Evolutionary conservation across 2,113 vertebrate genomes (phyloP).

Genomic region (Ptychochromis oligacanthus): DNA sequence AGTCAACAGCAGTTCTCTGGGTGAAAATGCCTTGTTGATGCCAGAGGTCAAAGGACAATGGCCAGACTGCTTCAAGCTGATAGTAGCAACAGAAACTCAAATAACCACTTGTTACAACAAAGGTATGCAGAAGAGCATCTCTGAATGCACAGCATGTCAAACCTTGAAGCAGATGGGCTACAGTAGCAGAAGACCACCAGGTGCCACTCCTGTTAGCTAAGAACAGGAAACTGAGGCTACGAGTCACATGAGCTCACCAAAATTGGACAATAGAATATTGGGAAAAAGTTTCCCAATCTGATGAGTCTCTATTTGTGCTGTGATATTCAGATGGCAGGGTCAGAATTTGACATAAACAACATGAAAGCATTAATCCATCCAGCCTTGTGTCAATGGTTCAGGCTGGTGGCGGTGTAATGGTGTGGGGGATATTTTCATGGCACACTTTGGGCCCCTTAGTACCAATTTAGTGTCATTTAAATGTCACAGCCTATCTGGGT

Average conservation of each 20-base stretch:
- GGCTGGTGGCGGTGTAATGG: background rate
- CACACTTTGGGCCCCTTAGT: background rate
- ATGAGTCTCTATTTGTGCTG: background rate
- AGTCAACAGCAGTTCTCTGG: rapidly evolving
- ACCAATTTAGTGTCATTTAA: background rate
- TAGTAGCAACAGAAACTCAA: background rate
- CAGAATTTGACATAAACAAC: too few species aligned
- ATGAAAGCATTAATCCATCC: background rate
- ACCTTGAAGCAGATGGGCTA: background rate
- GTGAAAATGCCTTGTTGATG: background rate
- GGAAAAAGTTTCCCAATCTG: background rate
- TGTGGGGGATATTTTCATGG: background rate
- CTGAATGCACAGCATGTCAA: background rate
- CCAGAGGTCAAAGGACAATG: background rate
- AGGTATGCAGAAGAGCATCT: background rate
- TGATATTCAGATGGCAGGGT: rapidly evolving
- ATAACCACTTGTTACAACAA: background rate
- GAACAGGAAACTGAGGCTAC: background rate
- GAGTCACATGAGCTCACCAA: background rate
- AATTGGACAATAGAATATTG: background rate
- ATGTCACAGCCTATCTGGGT: background rate
- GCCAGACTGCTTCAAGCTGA: background rate
- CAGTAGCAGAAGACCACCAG: background rate
- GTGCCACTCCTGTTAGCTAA: background rate
- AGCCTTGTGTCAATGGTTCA: background rate